Conservation (phyloP, 1,140 invertebrate genomes). For the Hylaeus volcanicus region DNA sequence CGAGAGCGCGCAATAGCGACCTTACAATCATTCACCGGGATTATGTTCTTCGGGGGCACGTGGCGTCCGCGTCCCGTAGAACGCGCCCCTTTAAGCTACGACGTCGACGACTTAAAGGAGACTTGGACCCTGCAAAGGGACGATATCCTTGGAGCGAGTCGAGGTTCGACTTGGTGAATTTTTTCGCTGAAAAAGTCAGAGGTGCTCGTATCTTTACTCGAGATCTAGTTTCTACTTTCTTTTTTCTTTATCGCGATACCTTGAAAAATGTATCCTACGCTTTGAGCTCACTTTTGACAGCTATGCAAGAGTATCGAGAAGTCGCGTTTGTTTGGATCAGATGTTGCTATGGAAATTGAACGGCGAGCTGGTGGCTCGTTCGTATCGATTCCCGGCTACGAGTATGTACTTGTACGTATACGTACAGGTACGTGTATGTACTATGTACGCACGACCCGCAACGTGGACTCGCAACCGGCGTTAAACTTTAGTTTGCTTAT, state of each 20-base stretch:
- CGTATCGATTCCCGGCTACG: constrained; percentile 56
- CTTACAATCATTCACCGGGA: constrained; percentile 34
- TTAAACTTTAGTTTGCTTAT: constrained; percentile 54
- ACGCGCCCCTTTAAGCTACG: neutral
- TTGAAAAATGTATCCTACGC: too few species aligned
- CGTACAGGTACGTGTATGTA: too few species aligned
- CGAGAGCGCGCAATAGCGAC: constrained; percentile 46
- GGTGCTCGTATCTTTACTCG: constrained; percentile 6
- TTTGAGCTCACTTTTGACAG: neutral
- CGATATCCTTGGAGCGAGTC: neutral
- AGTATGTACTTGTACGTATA: neutral
- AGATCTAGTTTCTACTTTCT: neutral
- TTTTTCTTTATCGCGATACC: neutral
- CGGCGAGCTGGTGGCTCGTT: constrained; percentile 41
- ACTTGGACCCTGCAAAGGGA: neutral
- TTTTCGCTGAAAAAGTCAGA: neutral
- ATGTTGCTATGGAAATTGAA: constrained; percentile 70
- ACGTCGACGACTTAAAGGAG: constrained; percentile 44
- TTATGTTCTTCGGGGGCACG: constrained; percentile 35
- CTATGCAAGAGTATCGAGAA: neutral
- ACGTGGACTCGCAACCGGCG: constrained; percentile 33
- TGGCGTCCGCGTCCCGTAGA: too few species aligned
- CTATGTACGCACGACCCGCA: neutral
- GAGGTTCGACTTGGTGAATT: neutral
- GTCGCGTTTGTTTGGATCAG: constrained; percentile 61